phyloP scores from a whole-genome alignment of 2,888 invertebrate species.

The Bombylius major region DNA sequence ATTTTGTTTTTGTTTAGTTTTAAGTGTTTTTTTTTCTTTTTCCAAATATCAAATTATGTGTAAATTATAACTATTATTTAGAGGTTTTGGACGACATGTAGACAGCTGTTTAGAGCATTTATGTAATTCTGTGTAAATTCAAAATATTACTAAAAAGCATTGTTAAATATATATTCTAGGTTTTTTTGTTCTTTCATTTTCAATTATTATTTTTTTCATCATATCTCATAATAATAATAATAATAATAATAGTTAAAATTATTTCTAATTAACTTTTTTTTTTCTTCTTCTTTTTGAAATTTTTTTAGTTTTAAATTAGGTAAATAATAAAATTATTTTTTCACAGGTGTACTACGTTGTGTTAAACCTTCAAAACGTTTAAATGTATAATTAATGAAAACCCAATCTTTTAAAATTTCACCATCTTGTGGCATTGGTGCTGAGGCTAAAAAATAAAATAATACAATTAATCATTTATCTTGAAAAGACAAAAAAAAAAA shows the following conservation, averaged over 20 bases:
- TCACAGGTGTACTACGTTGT: slow-evolving; percentile 72
- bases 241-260: too few species aligned
- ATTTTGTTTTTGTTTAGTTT: not conserved
- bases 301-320: too few species aligned
- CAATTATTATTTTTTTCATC: not conserved
- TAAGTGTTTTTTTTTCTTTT: not conserved
- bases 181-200: not conserved
- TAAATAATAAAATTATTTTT: slow-evolving; percentile 44
- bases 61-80: not conserved
- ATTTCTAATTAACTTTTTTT: too few species aligned
- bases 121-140: not conserved
- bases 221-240: not conserved
- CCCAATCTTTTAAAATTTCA: slow-evolving; percentile 96
- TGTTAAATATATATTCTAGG: not conserved
- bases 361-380: slow-evolving; percentile 97
- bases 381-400: slow-evolving; percentile 99
- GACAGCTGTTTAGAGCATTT: not conserved
- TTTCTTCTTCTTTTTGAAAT: too few species aligned
- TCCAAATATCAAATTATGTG: not conserved
- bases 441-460: slow-evolving; percentile 48
- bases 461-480: not conserved
- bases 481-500: not conserved
- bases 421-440: slow-evolving; percentile 83
- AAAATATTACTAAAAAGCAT: not conserved
- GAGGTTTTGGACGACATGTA: not conserved